Evolutionary conservation across 30 jellyfish, hydroid and myxozoan genomes (phyloP).

Genomic region (Hydractinia symbiolongicarpus): DNA sequence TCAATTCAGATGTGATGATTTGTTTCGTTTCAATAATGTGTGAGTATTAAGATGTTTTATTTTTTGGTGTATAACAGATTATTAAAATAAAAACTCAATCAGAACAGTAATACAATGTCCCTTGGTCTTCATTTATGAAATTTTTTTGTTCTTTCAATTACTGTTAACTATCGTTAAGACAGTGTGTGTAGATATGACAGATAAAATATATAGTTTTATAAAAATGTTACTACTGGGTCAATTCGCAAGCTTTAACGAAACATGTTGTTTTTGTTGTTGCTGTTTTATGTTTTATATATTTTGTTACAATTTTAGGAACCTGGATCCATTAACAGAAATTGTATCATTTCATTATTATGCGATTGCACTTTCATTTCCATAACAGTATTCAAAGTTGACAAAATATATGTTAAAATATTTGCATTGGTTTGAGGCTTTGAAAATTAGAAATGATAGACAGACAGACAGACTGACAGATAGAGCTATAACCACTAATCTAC

Average conservation of each 20-base stretch:
- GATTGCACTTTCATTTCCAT: background rate
- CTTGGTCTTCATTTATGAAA: background rate
- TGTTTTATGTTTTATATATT: background rate
- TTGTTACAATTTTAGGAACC: conserved; percentile 44
- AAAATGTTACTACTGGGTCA: too few species aligned
- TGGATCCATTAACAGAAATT: conserved; percentile 89
- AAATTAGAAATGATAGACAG: background rate
- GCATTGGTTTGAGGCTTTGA: background rate
- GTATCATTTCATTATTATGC: conserved; percentile 50
- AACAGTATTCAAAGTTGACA: background rate
- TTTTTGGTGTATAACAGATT: background rate
- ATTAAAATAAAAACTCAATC: background rate
- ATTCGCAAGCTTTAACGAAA: background rate
- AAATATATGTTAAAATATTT: background rate
- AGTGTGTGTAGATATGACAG: background rate
- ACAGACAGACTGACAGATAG: background rate
- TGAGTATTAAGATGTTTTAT: conserved; percentile 26
- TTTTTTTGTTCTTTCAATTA: background rate
- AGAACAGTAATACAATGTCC: background rate
- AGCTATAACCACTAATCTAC: too few species aligned
- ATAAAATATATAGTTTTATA: too few species aligned
- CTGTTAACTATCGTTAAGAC: background rate
- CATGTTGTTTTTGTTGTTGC: background rate
- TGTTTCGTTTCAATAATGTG: conserved; percentile 82
- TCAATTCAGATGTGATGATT: conserved; percentile 72